These are phyloP conservation scores for Cinclus mexicanus DNA, from an alignment of 2,113 vertebrate species.

Conservation along the genomic window DNA sequence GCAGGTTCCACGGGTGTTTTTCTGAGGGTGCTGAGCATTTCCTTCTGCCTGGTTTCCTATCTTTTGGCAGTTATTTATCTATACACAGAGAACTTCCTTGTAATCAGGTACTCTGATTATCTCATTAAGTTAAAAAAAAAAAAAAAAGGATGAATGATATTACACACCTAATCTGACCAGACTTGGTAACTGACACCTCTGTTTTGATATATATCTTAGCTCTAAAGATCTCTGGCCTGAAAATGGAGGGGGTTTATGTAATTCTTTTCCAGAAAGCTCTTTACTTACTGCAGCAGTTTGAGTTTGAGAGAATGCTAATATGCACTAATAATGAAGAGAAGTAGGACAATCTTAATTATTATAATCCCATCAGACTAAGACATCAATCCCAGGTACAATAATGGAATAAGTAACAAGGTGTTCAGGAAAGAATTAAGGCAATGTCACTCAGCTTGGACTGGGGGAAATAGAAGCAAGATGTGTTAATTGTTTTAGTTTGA, in stretches of 20 bases:
- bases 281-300: neutral
- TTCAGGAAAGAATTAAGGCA: constrained; percentile 26
- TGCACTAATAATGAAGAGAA: constrained; percentile 15
- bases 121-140: neutral
- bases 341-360: constrained; percentile 38
- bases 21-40: neutral
- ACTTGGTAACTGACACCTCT: neutral
- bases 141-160: neutral
- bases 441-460: neutral
- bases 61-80: neutral
- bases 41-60: neutral
- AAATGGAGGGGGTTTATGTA: neutral
- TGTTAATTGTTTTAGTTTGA: constrained; percentile 29
- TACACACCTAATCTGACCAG: neutral
- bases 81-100: neutral
- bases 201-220: neutral
- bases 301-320: neutral
- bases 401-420: constrained; percentile 30
- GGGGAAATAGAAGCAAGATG: constrained; percentile 7
- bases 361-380: constrained; percentile 50
- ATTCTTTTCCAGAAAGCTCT: neutral
- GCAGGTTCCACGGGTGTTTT: neutral
- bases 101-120: neutral
- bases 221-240: neutral
- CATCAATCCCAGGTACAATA: constrained; percentile 44